These are phyloP conservation scores for Brachionus manjavacas DNA, from an alignment of 1,140 invertebrate genomes.

Conservation along the genomic window DNA sequence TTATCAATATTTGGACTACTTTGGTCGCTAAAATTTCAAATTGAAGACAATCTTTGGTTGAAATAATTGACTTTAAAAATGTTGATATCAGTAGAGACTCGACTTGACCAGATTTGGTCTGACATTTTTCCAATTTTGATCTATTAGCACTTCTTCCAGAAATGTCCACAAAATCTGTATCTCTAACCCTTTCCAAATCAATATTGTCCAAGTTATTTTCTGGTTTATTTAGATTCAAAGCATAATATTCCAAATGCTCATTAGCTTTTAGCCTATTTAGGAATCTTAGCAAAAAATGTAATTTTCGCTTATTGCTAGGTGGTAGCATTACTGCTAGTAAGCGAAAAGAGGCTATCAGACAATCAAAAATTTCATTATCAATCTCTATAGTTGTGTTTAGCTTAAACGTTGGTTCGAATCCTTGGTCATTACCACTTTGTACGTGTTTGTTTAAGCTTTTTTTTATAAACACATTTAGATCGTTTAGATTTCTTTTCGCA, in stretches of 20 bases:
- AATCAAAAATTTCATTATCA: conserved; percentile 4
- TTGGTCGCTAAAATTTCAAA: not conserved
- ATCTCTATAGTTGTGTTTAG: not conserved
- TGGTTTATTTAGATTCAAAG: not conserved
- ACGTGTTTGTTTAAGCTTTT: not conserved
- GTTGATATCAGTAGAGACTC: not conserved
- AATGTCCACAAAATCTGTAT: not conserved
- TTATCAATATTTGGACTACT: conserved; percentile 20
- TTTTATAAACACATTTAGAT: not conserved
- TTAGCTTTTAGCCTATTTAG: conserved; percentile 14
- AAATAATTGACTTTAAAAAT: not conserved
- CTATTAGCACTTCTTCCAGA: not conserved
- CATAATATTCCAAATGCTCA: not conserved
- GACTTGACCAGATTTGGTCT: not conserved
- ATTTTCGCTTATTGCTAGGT: conserved; percentile 35
- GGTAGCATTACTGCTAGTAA: conserved; percentile 6
- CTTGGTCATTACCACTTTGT: not conserved
- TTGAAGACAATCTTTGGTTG: not conserved
- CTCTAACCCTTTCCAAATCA: not conserved
- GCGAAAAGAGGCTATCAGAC: not conserved
- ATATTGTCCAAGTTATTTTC: not conserved
- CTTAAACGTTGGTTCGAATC: not conserved
- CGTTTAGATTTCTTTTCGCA: not conserved
- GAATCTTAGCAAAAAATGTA: conserved; percentile 33
- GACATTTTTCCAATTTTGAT: not conserved